These are phyloP conservation scores for Mizuhopecten yessoensis DNA, from an alignment of 1,140 invertebrate species.

Conservation along the genomic window DNA sequence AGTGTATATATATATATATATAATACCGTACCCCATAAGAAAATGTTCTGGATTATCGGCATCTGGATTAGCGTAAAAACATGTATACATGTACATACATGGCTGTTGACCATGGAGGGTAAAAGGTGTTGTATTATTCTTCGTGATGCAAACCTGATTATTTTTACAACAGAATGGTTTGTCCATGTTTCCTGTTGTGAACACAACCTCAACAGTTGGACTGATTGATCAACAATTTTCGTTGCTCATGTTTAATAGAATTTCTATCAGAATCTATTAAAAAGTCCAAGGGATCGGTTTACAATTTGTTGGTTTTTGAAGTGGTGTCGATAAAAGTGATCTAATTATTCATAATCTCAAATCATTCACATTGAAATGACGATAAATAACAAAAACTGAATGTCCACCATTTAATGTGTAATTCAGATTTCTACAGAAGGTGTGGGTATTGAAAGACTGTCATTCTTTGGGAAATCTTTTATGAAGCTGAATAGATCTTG, in stretches of 20 bases:
- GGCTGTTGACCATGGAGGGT: no score
- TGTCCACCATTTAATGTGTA: neutral
- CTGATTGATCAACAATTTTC: neutral
- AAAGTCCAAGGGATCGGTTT: neutral
- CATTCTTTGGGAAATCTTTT: constrained; percentile 16
- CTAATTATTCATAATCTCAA: constrained; percentile 23
- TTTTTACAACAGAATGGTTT: neutral
- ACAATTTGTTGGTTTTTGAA: neutral
- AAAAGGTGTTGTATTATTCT: no score
- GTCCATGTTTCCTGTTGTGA: neutral
- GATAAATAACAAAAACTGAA: constrained; percentile 11
- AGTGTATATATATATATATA: no score
- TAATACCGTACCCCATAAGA: no score
- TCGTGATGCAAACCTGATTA: neutral
- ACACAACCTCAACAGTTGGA: neutral
- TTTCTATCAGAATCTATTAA: neutral
- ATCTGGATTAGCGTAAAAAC: no score
- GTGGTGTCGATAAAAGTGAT: neutral
- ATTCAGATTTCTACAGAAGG: neutral
- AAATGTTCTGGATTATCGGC: no score
- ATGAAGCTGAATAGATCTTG: neutral
- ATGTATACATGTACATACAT: no score
- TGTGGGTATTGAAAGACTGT: neutral
- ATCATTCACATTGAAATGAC: neutral
- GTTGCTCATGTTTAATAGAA: neutral